Conservation (phyloP, 1,140 invertebrate species). For the Oryctes rhinoceros region DNA sequence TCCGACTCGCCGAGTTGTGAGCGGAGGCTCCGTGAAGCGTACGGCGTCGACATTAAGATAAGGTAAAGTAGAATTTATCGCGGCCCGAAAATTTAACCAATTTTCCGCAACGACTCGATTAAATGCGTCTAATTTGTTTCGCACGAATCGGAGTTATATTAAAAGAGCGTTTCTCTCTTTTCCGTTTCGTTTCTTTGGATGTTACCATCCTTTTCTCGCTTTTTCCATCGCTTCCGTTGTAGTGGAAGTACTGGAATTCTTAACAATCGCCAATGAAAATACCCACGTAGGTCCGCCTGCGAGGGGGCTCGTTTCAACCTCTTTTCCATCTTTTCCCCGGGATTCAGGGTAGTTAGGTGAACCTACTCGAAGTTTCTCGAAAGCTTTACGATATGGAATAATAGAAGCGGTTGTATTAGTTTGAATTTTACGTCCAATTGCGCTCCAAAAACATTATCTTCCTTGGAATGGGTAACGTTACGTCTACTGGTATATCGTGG, state of each 20-base stretch:
- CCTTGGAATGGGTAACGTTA: conserved; percentile 26
- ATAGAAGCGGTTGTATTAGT: conserved; percentile 38
- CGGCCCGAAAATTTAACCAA: conserved; percentile 57
- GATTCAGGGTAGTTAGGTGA: neutral
- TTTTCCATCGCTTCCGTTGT: neutral
- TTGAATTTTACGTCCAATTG: conserved; percentile 57
- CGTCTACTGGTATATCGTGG: neutral
- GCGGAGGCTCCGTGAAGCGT: no score
- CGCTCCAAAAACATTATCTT: conserved; percentile 46
- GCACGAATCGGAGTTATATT: conserved; percentile 51
- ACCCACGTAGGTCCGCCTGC: neutral
- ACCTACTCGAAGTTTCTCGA: neutral
- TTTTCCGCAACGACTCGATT: conserved; percentile 59
- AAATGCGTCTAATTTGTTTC: conserved; percentile 60
- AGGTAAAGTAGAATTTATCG: conserved; percentile 60
- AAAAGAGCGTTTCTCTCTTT: conserved; percentile 49
- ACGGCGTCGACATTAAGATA: conserved; percentile 52
- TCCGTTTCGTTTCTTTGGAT: neutral
- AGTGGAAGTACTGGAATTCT: conserved; percentile 44
- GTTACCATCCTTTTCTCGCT: neutral
- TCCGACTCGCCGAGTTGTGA: neutral
- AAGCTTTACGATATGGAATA: conserved; percentile 11
- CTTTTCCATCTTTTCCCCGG: conserved; percentile 25
- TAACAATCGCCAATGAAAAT: conserved; percentile 49
- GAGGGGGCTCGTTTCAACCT: conserved; percentile 33